These are phyloP conservation scores for Podocnemis expansa DNA, from an alignment of 2,113 vertebrate species.

Conservation along the genomic window DNA sequence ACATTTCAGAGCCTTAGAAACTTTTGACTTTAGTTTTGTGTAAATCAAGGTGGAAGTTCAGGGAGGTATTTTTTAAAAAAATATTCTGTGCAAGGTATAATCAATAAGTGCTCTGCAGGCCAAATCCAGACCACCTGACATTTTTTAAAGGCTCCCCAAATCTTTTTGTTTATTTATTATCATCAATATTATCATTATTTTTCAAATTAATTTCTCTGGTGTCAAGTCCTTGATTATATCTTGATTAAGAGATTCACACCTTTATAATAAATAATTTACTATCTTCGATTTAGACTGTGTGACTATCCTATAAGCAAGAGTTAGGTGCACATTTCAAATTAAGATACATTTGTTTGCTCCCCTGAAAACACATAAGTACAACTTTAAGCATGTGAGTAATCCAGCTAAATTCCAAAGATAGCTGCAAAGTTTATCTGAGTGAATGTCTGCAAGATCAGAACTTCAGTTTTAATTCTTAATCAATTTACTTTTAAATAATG, in stretches of 20 bases:
- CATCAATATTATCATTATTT: too few species aligned
- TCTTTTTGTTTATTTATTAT: neutral
- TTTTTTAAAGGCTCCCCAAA: neutral
- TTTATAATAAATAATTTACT: too few species aligned
- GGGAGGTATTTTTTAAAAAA: neutral
- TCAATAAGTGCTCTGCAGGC: too few species aligned
- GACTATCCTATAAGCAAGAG: neutral
- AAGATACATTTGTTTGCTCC: neutral
- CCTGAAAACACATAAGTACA: neutral
- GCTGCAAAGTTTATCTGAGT: neutral
- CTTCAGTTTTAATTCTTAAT: neutral
- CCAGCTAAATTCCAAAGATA: neutral
- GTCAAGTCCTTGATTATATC: too few species aligned
- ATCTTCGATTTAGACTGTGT: neutral
- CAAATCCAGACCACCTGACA: too few species aligned
- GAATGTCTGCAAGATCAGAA: neutral
- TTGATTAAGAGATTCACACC: too few species aligned
- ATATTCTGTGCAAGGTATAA: too few species aligned
- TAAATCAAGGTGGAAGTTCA: neutral
- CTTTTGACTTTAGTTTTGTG: conserved; percentile 22
- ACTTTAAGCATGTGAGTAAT: neutral
- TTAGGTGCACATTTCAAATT: neutral
- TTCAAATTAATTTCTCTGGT: neutral
- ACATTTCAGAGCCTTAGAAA: conserved; percentile 40
- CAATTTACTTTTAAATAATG: neutral